These are phyloP conservation scores for Drosophila littoralis DNA, from an alignment of 1,140 invertebrate species.

Conservation along the genomic window DNA sequence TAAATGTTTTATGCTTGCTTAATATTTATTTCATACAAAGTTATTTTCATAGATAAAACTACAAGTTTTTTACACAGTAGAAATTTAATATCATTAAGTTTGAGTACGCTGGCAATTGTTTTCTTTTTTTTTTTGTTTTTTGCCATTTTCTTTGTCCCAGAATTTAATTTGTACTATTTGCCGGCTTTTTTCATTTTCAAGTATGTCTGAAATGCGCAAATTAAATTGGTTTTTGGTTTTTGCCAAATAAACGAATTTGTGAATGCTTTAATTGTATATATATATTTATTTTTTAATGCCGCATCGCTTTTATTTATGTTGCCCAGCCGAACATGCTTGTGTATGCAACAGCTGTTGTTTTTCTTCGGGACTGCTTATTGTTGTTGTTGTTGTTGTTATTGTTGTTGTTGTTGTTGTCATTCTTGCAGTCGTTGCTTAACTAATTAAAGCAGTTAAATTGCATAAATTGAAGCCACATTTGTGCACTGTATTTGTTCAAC, in stretches of 20 bases:
- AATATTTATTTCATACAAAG: background rate
- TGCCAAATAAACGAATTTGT: slow-evolving; percentile 47
- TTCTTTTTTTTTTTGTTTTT: too few species aligned
- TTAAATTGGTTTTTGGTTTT: slow-evolving; percentile 53
- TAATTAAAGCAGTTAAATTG: slow-evolving; percentile 65
- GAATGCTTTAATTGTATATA: slow-evolving; percentile 37
- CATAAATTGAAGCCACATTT: slow-evolving; percentile 65
- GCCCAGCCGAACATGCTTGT: slow-evolving; percentile 33
- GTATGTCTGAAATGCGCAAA: slow-evolving; percentile 11
- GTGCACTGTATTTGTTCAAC: slow-evolving; percentile 24
- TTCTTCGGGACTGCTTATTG: slow-evolving; percentile 9
- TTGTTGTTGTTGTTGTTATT: background rate
- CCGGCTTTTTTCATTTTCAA: slow-evolving; percentile 1
- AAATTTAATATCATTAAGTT: background rate
- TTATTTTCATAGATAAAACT: background rate
- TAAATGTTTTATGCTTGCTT: background rate
- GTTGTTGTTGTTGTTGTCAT: slow-evolving; percentile 5
- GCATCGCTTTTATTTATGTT: slow-evolving; percentile 26
- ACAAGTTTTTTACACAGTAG: background rate
- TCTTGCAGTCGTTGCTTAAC: slow-evolving; percentile 41
- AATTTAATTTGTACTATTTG: slow-evolving; percentile 5
- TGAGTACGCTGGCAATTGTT: background rate
- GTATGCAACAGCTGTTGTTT: slow-evolving; percentile 63
- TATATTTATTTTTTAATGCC: slow-evolving; percentile 31
- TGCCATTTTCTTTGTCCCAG: background rate